Conservation (phyloP, 2,888 invertebrate species). For the Acronicta leporina region DNA sequence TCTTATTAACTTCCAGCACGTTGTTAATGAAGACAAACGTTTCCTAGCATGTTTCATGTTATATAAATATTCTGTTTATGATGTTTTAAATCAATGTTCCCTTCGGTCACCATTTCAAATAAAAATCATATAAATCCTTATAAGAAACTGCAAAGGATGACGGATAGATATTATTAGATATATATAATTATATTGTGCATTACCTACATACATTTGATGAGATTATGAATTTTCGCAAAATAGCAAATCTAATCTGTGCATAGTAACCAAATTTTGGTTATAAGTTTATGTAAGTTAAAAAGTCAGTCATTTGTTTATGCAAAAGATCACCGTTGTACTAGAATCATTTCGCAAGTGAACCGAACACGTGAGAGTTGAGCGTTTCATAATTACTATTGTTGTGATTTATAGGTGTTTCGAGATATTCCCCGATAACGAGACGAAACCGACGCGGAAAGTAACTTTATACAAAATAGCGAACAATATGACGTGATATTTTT, state of each 20-base stretch:
- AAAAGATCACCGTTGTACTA: constrained; percentile 50
- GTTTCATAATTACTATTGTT: constrained; percentile 81
- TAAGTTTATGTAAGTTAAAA: constrained; percentile 24
- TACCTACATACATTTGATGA: neutral
- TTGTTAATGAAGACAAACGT: constrained; percentile 37
- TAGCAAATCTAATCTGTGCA: too few relatives aligned
- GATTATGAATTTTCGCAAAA: too few relatives aligned
- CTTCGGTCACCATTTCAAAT: too few relatives aligned
- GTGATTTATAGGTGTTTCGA: constrained; percentile 84
- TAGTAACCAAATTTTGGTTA: constrained; percentile 2
- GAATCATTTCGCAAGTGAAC: constrained; percentile 61
- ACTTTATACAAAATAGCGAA: constrained; percentile 86
- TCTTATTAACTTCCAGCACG: constrained; percentile 49
- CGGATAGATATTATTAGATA: too few relatives aligned
- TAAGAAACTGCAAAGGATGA: too few relatives aligned
- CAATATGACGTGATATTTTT: constrained; percentile 89
- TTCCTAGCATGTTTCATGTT: constrained; percentile 22
- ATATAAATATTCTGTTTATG: neutral
- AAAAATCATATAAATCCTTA: too few relatives aligned
- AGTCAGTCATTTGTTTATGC: constrained; percentile 53
- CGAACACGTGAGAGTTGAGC: constrained; percentile 58
- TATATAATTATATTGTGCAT: too few relatives aligned
- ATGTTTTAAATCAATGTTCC: too few relatives aligned
- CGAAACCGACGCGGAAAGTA: constrained; percentile 76
- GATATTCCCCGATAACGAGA: constrained; percentile 75